Evolutionary conservation across 2,888 invertebrate genomes (phyloP), one percentile per base, ranked within the genome.

Genomic region (Phrixothrix hirtus): DNA sequence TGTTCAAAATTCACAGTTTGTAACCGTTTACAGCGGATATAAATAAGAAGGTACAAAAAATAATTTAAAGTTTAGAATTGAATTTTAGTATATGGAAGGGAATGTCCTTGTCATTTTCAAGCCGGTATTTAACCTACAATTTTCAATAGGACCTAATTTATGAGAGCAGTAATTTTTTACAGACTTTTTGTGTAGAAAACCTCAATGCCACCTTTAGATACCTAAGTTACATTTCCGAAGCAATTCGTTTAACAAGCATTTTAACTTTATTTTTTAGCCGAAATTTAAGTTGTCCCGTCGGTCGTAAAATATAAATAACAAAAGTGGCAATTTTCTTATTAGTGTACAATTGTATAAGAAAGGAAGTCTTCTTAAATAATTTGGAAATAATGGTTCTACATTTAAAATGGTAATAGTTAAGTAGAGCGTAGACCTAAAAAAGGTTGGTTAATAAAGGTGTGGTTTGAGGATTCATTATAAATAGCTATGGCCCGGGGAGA

Each of bases 391-490:
- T 53, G 43, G 47, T 29, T 43, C 31, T 48, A 43, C 34, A 39
- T 47, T 48, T 47, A 41, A 36, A 48, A 36, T 48, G 47, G 43
- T 42, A 48, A 43, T 32, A 21, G 4, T 21, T 3, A 21, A 5
- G 21, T 34, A 15, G 38, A 32, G 46, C 49, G 39, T 52, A 48
- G 53, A 55, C 53, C 47, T 52, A 42, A 27, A 45, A 46, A 43
- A 36, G 39, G 36, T 45, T 15, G 44, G 43, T 52, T 43, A 44
- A 49, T 49, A 44, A 48, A 53, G 59, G 59, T 55, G 59, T 55
- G 59, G 59, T 57, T 57, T 49, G 39, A 32, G 55, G 51, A 58
- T 55, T 57, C 57, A 59, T 59, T 57, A 59, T 57, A 59, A 57
- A 55, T 47, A 51, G 38, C 45, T 49, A 35, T 46, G 54, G 50